Conservation (phyloP, 2,888 invertebrate genomes). For the Tipula lateralis region DNA sequence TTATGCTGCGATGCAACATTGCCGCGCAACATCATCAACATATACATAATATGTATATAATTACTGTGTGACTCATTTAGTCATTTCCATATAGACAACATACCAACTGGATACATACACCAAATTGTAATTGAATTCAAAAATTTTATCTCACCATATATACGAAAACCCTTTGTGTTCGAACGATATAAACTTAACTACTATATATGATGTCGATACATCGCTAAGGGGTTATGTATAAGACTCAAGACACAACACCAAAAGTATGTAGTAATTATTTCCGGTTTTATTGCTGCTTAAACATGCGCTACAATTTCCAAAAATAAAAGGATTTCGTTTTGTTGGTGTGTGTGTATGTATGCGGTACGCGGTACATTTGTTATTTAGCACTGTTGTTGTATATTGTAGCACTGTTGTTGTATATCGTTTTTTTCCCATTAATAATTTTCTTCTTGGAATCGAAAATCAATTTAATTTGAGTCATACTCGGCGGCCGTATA, state of each 20-base stretch:
- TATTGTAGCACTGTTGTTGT: neutral
- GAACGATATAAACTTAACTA: too few species aligned
- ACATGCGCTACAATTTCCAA: neutral
- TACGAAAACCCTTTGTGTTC: too few species aligned
- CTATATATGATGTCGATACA: too few species aligned
- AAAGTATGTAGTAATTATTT: neutral
- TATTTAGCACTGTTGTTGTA: neutral
- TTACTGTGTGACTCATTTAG: neutral
- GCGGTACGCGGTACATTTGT: neutral
- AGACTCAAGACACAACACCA: neutral
- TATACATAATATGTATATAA: neutral
- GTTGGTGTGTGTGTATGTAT: neutral
- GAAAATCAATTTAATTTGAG: neutral
- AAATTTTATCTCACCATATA: too few species aligned
- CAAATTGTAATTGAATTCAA: neutral
- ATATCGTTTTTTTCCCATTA: neutral
- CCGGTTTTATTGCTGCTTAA: neutral
- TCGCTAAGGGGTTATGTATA: neutral
- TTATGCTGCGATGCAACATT: neutral
- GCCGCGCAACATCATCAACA: neutral
- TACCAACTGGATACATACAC: too few species aligned
- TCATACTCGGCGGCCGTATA: neutral
- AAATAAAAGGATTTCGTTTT: slow-evolving; percentile 9
- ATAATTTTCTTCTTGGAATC: neutral
- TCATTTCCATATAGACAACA: too few species aligned